These are phyloP conservation scores for Myxocyprinus asiaticus DNA, from an alignment of 2,113 vertebrate genomes.

Conservation along the genomic window DNA sequence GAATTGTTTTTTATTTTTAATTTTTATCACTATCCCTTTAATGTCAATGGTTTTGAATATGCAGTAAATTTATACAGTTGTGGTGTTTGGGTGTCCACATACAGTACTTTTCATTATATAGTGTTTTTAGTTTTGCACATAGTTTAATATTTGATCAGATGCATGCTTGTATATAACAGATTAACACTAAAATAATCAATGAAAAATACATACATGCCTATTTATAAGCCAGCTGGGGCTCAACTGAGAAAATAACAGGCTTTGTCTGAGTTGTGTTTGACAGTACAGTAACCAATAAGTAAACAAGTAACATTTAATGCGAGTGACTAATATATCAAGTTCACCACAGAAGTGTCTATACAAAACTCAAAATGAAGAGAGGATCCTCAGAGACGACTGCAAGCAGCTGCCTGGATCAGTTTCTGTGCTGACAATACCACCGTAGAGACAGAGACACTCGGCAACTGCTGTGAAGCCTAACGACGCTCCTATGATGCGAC, in stretches of 20 bases:
- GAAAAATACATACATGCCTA: background rate
- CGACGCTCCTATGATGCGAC: constrained; percentile 24
- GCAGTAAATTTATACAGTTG: too few relatives aligned
- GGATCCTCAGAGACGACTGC: constrained; percentile 30
- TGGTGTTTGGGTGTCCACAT: too few relatives aligned
- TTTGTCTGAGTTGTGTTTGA: background rate
- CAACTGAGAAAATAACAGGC: background rate
- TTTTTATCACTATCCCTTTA: too few relatives aligned
- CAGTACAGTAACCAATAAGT: background rate
- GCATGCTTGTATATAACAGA: background rate
- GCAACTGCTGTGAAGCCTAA: constrained; percentile 19
- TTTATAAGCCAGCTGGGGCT: background rate
- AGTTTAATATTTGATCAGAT: too few relatives aligned
- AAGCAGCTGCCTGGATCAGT: constrained; percentile 27
- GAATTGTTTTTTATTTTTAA: too few relatives aligned
- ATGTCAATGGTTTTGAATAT: too few relatives aligned
- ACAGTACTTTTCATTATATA: too few relatives aligned
- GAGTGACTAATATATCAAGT: background rate
- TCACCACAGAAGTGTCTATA: constrained; percentile 8
- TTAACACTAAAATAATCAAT: background rate
- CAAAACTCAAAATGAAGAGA: constrained; percentile 28
- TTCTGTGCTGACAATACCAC: constrained; percentile 14
- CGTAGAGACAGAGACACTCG: background rate
- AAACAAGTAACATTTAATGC: constrained; percentile 4
- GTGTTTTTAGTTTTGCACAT: too few relatives aligned